Percentiles rank a stretch among this genome's conserved stretches.
Evolutionary conservation across 2,888 invertebrate species (phyloP).

Genomic region (Andrena chrysosceles): DNA sequence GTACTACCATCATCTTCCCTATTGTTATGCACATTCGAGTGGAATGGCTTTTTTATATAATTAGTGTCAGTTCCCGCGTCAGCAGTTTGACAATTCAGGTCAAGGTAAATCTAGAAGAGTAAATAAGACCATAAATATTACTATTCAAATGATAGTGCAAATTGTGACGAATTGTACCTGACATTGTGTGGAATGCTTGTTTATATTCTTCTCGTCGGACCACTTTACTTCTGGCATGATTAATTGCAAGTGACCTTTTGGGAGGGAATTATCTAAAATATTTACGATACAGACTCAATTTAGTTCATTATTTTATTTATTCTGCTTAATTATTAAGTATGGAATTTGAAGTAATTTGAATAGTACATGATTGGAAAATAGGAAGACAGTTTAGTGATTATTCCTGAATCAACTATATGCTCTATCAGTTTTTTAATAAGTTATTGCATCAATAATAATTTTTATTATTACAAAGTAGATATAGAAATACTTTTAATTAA

Average conservation of each 20-base stretch:
- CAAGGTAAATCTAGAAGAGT: constrained; percentile 61
- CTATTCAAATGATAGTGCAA: neutral
- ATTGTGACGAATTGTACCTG: constrained; percentile 44
- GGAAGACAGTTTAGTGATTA: neutral
- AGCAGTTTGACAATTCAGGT: constrained; percentile 46
- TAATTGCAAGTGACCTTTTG: constrained; percentile 10
- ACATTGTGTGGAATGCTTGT: constrained; percentile 37
- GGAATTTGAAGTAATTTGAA: neutral
- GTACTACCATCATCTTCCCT: neutral
- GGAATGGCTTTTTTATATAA: neutral
- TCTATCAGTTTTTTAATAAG: no score
- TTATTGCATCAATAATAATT: no score
- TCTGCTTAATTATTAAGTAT: neutral
- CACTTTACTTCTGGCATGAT: neutral
- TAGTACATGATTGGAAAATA: neutral
- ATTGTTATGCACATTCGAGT: neutral
- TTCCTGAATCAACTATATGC: neutral
- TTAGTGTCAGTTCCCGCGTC: constrained; percentile 15
- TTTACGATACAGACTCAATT: neutral
- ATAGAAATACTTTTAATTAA: no score
- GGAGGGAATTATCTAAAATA: constrained; percentile 36
- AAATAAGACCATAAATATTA: constrained; percentile 15
- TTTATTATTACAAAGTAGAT: no score
- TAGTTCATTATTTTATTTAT: neutral
- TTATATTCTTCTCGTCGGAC: neutral